These are phyloP conservation scores for Romanogobio albipinnatus DNA, from an alignment of 2,113 vertebrate species.

Conservation along the genomic window DNA sequence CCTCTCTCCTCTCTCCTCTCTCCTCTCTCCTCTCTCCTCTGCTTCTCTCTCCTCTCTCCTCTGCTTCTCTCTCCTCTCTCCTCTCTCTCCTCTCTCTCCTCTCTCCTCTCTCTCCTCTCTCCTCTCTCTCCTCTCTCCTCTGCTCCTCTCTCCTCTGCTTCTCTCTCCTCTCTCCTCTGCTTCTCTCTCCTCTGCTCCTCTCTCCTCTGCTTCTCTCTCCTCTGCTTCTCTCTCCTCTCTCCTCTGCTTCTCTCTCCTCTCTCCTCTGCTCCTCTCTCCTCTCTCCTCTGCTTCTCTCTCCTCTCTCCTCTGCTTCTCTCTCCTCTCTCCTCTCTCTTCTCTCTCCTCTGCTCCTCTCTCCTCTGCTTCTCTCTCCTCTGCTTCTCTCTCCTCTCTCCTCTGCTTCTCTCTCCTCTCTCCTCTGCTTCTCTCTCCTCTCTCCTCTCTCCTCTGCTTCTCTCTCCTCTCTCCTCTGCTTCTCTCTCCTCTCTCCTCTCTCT, in stretches of 20 bases:
- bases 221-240: background rate
- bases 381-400: background rate
- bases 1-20: slow-evolving; percentile 23
- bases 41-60: background rate
- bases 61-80: slow-evolving; percentile 25
- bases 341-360: too few species aligned
- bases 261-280: too few species aligned
- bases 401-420: background rate
- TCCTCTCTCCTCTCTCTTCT: background rate
- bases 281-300: slow-evolving; percentile 28
- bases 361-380: slow-evolving; percentile 30
- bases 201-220: slow-evolving; percentile 27
- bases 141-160: slow-evolving; percentile 23
- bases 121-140: too few species aligned
- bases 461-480: slow-evolving; percentile 1
- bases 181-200: too few species aligned
- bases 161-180: background rate
- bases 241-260: background rate
- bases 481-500: slow-evolving; percentile 28
- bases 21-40: background rate
- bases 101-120: background rate
- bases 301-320: background rate
- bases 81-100: background rate
- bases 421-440: slow-evolving; percentile 25
- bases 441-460: background rate